Percentiles rank a stretch among this genome's conserved stretches.
Conservation (phyloP, 1,140 invertebrate genomes). For the Mamestra configurata region DNA sequence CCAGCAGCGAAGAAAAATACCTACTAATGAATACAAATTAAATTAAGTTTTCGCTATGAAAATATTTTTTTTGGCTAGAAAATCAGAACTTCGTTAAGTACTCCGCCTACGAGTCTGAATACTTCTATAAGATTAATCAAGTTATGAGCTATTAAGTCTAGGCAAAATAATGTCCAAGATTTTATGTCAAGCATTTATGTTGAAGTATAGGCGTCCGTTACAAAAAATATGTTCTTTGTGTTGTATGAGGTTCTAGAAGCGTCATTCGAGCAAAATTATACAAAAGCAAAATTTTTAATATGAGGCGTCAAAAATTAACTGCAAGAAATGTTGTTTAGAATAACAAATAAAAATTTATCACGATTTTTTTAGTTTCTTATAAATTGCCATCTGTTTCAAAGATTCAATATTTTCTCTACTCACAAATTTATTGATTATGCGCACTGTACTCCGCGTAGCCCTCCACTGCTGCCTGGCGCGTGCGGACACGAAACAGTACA, state of each 20-base stretch:
- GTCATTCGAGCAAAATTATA: background rate
- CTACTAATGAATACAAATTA: constrained; percentile 33
- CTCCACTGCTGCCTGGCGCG: too few species aligned
- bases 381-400: too few species aligned
- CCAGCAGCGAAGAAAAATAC: constrained; percentile 5
- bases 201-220: background rate
- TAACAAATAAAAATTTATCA: too few species aligned
- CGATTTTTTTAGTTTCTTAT: too few species aligned
- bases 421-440: too few species aligned
- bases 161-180: background rate
- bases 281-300: too few species aligned
- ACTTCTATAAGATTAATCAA: constrained; percentile 22
- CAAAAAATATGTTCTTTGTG: background rate
- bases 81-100: constrained; percentile 25
- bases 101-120: constrained; percentile 2
- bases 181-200: constrained; percentile 1
- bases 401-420: too few species aligned
- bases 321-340: too few species aligned
- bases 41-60: constrained; percentile 20
- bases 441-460: too few species aligned
- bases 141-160: constrained; percentile 17
- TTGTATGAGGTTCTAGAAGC: background rate
- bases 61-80: constrained; percentile 47
- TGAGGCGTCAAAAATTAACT: too few species aligned
- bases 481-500: too few species aligned